Evolutionary conservation across 35 echinoderm and acorn worm species (phyloP).

Genomic region (Hemicentrotus pulcherrimus): DNA sequence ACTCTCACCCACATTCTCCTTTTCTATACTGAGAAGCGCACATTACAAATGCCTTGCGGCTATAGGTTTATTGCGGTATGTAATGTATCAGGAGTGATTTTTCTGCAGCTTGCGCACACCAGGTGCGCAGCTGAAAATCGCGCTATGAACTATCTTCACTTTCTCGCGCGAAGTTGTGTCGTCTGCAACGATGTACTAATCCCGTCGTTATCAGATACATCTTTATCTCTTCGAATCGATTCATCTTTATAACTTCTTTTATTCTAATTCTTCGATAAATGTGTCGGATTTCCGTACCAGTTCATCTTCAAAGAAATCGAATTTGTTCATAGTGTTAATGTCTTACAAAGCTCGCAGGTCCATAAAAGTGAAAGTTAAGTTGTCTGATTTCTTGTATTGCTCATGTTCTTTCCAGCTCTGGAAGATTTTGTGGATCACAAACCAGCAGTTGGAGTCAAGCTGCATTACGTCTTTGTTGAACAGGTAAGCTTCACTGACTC

Average conservation of each 20-base stretch:
- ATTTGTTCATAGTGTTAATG: background rate
- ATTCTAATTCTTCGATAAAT: background rate
- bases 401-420: background rate
- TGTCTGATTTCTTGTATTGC: background rate
- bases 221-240: background rate
- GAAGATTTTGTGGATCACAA: background rate
- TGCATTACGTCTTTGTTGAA: background rate
- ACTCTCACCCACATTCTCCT: background rate
- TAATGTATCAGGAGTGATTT: background rate
- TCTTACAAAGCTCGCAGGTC: background rate
- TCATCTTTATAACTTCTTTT: background rate
- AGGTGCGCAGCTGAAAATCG: background rate
- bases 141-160: background rate
- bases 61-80: background rate
- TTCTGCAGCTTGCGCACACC: background rate
- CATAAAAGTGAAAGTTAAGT: background rate
- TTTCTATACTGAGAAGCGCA: background rate
- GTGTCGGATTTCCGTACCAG: background rate
- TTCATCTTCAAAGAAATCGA: background rate
- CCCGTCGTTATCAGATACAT: background rate
- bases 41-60: background rate
- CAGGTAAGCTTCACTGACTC: background rate
- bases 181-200: background rate
- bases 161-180: background rate
- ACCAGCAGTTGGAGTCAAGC: background rate